phyloP scores from a whole-genome alignment of 92 coral and sea anemone genomes.

The Virgularia gustaviana region DNA sequence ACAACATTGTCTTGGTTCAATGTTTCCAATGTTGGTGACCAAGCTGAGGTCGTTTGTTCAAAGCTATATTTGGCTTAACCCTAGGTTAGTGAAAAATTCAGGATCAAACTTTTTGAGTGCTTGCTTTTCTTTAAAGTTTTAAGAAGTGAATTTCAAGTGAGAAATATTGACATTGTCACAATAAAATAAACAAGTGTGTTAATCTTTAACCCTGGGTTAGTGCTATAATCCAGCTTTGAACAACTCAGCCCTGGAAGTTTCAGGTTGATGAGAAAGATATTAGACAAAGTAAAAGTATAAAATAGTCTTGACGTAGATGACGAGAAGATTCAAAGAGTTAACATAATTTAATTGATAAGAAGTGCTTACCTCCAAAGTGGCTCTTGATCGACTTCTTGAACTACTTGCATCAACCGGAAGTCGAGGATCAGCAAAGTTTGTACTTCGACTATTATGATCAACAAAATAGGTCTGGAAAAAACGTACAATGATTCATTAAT shows the following conservation, averaged over 20 bases:
- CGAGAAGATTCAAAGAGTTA: too few species aligned
- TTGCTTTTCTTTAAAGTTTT: too few species aligned
- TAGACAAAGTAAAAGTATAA: neutral
- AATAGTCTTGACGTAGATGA: neutral
- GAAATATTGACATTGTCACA: neutral
- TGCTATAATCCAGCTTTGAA: neutral
- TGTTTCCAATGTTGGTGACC: too few species aligned
- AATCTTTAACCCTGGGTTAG: too few species aligned
- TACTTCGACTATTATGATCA: constrained; percentile 87
- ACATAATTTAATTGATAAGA: too few species aligned
- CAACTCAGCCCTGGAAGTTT: neutral
- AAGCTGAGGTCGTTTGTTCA: too few species aligned
- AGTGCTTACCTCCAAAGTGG: constrained; percentile 43
- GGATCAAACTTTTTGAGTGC: too few species aligned
- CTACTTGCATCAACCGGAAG: constrained; percentile 72
- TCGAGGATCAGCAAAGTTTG: constrained; percentile 95
- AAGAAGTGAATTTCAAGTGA: too few species aligned
- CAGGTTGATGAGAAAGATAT: neutral
- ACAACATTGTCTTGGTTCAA: too few species aligned
- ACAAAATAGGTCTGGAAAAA: constrained; percentile 76
- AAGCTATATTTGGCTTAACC: too few species aligned
- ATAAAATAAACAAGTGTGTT: too few species aligned
- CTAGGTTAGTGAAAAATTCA: too few species aligned
- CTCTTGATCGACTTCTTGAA: constrained; percentile 61
- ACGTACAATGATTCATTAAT: neutral